These are phyloP conservation scores for Dasypolia templi DNA, from an alignment of 2,888 invertebrate genomes.

Conservation along the genomic window DNA sequence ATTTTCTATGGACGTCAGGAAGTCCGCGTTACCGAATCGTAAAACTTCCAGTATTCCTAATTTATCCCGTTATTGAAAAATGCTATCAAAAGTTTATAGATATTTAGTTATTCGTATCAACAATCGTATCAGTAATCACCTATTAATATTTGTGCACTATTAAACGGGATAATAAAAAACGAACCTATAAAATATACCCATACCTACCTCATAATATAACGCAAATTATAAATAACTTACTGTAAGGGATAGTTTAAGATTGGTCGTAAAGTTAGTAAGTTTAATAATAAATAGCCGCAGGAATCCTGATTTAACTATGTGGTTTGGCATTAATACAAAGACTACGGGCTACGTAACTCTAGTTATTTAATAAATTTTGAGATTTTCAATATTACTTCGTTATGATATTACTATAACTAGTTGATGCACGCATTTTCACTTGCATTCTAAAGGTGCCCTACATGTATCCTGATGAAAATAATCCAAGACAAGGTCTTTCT, in stretches of 20 bases:
- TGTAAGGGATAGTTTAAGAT: slow-evolving; percentile 28
- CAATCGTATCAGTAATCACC: slow-evolving; percentile 12
- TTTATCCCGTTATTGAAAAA: background rate
- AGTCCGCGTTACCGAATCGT: background rate
- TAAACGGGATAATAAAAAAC: slow-evolving; percentile 27
- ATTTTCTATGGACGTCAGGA: background rate
- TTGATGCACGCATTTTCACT: background rate
- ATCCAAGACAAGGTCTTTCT: background rate
- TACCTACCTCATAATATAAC: slow-evolving; percentile 9
- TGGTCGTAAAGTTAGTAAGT: slow-evolving; percentile 47
- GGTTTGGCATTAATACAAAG: background rate
- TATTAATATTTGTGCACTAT: slow-evolving; percentile 3
- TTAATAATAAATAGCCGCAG: slow-evolving; percentile 13
- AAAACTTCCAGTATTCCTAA: background rate
- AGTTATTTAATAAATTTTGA: slow-evolving; percentile 7
- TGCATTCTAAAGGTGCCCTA: background rate
- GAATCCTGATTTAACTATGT: slow-evolving; percentile 22
- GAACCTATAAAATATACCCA: slow-evolving; percentile 22
- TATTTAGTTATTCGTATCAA: background rate
- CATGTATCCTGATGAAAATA: background rate
- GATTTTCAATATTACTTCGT: slow-evolving; percentile 14
- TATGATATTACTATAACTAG: background rate
- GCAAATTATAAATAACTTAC: slow-evolving; percentile 38
- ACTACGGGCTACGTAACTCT: slow-evolving; percentile 7
- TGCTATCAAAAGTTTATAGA: slow-evolving; percentile 13